Percentiles rank a stretch among this genome's conserved stretches.
These are phyloP conservation scores for Dendrocincla fuliginosa DNA, from an alignment of 2,797 vertebrate genomes.

Conservation along the genomic window DNA sequence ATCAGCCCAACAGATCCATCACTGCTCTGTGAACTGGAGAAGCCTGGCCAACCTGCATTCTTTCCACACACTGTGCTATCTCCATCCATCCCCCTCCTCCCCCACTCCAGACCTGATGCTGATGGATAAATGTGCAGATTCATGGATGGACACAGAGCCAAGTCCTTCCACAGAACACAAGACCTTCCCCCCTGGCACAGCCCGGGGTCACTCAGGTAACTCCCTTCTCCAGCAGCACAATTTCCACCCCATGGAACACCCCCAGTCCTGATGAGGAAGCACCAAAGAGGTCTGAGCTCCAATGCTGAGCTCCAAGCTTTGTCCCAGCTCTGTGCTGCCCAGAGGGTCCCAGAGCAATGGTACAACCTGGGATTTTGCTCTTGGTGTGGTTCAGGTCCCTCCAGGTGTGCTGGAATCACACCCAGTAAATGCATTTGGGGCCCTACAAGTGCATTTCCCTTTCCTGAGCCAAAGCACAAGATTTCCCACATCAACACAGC, in stretches of 20 bases:
- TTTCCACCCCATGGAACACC: background rate
- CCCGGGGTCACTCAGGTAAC: background rate
- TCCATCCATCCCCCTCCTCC: background rate
- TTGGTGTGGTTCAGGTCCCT: background rate
- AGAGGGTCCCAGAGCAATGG: background rate
- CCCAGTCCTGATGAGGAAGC: rapidly evolving
- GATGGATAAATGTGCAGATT: background rate
- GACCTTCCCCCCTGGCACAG: background rate
- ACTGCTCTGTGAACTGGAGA: background rate
- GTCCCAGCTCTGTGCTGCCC: background rate
- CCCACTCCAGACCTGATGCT: background rate
- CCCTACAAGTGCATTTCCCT: rapidly evolving
- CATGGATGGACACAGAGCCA: background rate
- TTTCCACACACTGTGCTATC: rapidly evolving
- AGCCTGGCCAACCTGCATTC: background rate
- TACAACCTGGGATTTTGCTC: background rate
- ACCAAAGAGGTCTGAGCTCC: background rate
- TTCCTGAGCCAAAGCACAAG: background rate
- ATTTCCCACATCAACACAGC: background rate
- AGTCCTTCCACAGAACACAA: background rate
- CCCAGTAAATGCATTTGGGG: rapidly evolving
- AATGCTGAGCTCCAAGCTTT: background rate
- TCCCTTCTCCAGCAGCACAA: background rate
- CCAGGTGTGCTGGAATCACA: background rate
- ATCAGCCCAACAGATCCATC: background rate